Evolutionary conservation across 2,888 invertebrate genomes (phyloP).

Genomic region (Xylocampa areola): DNA sequence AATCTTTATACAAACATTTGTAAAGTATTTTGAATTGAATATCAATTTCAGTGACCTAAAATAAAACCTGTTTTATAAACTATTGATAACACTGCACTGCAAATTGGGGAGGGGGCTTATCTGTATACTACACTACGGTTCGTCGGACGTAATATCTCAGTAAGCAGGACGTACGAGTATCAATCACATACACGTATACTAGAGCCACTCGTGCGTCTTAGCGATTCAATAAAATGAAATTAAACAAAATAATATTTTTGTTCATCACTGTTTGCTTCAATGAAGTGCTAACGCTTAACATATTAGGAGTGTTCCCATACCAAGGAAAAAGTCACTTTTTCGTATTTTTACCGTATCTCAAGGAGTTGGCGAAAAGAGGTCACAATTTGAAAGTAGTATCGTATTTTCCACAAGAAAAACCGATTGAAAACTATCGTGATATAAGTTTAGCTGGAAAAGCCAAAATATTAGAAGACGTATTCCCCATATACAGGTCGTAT

Average conservation of each 20-base stretch:
- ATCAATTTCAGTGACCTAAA: too few relatives aligned
- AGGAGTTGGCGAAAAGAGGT: conserved; percentile 89
- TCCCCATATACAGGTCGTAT: conserved; percentile 68
- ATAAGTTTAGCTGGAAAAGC: conserved; percentile 73
- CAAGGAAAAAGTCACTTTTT: conserved; percentile 92
- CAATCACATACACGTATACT: neutral
- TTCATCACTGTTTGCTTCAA: conserved; percentile 45
- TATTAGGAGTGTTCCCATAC: conserved; percentile 91
- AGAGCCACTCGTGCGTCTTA: neutral
- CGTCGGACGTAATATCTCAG: conserved; percentile 27
- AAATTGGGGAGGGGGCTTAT: conserved; percentile 26
- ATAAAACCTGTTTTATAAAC: neutral
- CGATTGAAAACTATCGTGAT: conserved; percentile 74
- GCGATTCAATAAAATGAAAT: conserved; percentile 34
- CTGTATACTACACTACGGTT: conserved; percentile 18
- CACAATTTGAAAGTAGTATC: conserved; percentile 92
- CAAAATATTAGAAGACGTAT: conserved; percentile 68
- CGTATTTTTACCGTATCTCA: conserved; percentile 90
- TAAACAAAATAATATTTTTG: conserved; percentile 32
- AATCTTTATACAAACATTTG: too few relatives aligned
- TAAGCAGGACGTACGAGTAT: conserved; percentile 11
- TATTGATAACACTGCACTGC: conserved; percentile 1
- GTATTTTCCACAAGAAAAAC: conserved; percentile 87
- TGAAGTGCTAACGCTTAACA: conserved; percentile 75
- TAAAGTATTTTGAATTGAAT: too few relatives aligned